phyloP scores from a whole-genome alignment of 2,888 invertebrate species.

The Coenonympha arcania region DNA sequence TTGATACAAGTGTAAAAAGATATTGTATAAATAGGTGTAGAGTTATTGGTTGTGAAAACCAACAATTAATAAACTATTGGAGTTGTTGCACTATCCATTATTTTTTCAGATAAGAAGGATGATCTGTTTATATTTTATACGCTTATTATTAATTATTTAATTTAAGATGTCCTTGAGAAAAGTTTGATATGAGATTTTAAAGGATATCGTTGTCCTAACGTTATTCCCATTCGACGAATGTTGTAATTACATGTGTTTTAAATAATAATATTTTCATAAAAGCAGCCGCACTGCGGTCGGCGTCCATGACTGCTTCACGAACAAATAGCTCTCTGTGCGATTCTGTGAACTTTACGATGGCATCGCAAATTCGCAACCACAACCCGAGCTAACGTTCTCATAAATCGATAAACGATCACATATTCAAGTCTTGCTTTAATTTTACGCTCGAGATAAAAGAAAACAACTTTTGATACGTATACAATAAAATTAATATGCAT shows the following conservation, averaged over 20 bases:
- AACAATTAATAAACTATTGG: too few species aligned
- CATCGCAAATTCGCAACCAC: constrained; percentile 45
- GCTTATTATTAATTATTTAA: too few species aligned
- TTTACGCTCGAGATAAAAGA: constrained; percentile 8
- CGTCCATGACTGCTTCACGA: constrained; percentile 45
- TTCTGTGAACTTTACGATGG: constrained; percentile 65
- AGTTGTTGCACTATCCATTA: too few species aligned
- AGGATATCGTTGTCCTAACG: constrained; percentile 14
- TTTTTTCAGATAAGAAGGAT: too few species aligned
- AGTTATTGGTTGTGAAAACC: too few species aligned
- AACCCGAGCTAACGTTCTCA: constrained; percentile 39
- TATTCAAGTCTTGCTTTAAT: constrained; percentile 15
- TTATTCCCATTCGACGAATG: constrained; percentile 17
- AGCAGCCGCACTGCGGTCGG: constrained; percentile 36
- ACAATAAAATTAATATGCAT: constrained; percentile 16
- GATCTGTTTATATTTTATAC: not conserved
- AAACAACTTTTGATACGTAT: constrained; percentile 6
- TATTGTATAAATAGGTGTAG: too few species aligned
- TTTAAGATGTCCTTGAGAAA: too few species aligned
- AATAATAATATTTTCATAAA: constrained; percentile 70
- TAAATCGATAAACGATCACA: constrained; percentile 47
- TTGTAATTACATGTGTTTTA: constrained; percentile 52
- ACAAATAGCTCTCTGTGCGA: constrained; percentile 61
- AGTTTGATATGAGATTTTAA: not conserved
- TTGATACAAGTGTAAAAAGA: too few species aligned